Conservation (phyloP, 1,140 invertebrate genomes). For the Whitmania pigra region DNA sequence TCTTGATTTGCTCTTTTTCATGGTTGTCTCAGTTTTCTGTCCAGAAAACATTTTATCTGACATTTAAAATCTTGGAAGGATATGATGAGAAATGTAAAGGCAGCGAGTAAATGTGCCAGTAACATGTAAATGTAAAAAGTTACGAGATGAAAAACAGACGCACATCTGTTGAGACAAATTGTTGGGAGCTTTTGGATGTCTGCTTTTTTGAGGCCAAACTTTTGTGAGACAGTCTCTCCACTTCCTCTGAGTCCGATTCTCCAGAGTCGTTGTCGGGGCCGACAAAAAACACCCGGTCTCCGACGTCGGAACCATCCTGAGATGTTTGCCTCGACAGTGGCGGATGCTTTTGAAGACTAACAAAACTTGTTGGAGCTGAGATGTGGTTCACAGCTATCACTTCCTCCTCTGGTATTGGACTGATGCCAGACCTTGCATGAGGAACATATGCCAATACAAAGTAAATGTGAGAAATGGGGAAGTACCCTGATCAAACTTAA, state of each 20-base stretch:
- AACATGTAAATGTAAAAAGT: too few relatives aligned
- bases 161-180: neutral
- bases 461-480: too few relatives aligned
- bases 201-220: neutral
- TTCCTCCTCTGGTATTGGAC: constrained; percentile 17
- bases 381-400: neutral
- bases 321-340: constrained; percentile 4
- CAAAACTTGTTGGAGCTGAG: constrained; percentile 1
- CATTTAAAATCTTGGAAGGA: too few relatives aligned
- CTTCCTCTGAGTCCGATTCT: constrained; percentile 16
- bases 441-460: too few relatives aligned
- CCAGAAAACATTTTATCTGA: too few relatives aligned
- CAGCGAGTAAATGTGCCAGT: too few relatives aligned
- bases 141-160: too few relatives aligned
- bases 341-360: neutral
- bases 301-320: constrained; percentile 13
- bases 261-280: constrained; percentile 19
- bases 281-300: constrained; percentile 13
- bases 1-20: too few relatives aligned
- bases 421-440: neutral
- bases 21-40: too few relatives aligned
- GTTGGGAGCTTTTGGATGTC: neutral
- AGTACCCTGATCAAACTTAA: too few relatives aligned
- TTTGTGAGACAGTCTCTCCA: constrained; percentile 15
- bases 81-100: too few relatives aligned